Evolutionary conservation across 2,888 invertebrate genomes (phyloP).

Genomic region (Magallana nippona): DNA sequence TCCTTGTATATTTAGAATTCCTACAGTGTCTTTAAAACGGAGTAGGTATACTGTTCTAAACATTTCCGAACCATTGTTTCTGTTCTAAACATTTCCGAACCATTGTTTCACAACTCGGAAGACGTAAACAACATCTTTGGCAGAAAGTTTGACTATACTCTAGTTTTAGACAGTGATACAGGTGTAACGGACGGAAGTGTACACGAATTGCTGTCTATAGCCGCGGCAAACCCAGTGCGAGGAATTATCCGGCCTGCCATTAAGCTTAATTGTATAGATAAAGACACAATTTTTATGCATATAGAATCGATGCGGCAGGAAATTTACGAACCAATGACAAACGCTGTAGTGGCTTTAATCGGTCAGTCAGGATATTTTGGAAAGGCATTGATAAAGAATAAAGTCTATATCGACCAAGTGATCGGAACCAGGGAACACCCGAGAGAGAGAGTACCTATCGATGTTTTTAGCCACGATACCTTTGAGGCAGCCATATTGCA

Average conservation of each 20-base stretch:
- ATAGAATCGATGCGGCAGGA: slow-evolving; percentile 70
- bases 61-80: slow-evolving; percentile 66
- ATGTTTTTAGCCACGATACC: slow-evolving; percentile 75
- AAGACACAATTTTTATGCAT: slow-evolving; percentile 75
- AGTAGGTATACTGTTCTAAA: too few relatives aligned
- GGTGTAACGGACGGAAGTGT: slow-evolving; percentile 68
- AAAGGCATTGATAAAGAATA: slow-evolving; percentile 72
- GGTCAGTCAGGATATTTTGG: slow-evolving; percentile 73
- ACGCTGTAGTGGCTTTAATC: slow-evolving; percentile 68
- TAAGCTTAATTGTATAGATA: slow-evolving; percentile 63
- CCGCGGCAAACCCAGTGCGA: slow-evolving; percentile 72
- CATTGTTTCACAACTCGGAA: slow-evolving; percentile 69
- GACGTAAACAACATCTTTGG: slow-evolving; percentile 72
- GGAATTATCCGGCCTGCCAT: slow-evolving; percentile 75
- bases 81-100: slow-evolving; percentile 54
- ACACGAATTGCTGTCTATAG: slow-evolving; percentile 67
- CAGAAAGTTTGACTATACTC: slow-evolving; percentile 71
- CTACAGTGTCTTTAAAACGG: too few relatives aligned
- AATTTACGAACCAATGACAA: slow-evolving; percentile 73
- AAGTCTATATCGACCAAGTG: slow-evolving; percentile 72
- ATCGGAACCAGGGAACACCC: slow-evolving; percentile 67
- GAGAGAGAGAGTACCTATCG: slow-evolving; percentile 72
- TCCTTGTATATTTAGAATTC: too few relatives aligned
- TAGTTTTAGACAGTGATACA: slow-evolving; percentile 73
- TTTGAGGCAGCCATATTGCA: slow-evolving; percentile 72